phyloP scores from a whole-genome alignment of 1,140 invertebrate species.

The Drosophila albomicans region DNA sequence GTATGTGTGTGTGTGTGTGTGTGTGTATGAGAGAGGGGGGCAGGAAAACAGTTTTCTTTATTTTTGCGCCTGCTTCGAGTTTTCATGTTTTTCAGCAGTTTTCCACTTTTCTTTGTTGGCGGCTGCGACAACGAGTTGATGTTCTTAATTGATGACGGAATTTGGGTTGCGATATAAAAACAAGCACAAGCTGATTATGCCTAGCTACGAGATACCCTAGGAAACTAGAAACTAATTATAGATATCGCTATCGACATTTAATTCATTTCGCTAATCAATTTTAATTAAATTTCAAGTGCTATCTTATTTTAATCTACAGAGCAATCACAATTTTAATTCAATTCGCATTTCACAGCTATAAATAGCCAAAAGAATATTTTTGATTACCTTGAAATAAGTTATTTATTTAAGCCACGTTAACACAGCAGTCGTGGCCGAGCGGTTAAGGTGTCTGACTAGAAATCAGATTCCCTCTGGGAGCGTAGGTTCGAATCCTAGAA shows the following conservation, averaged over 20 bases:
- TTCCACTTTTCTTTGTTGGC: conserved; percentile 42
- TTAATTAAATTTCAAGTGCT: background rate
- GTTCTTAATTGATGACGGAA: conserved; percentile 83
- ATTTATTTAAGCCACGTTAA: background rate
- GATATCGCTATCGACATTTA: too few relatives aligned
- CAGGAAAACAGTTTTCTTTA: conserved; percentile 36
- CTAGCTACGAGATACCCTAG: background rate
- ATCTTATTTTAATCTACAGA: background rate
- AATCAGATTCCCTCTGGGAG: conserved; percentile 94
- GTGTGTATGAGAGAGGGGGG: background rate
- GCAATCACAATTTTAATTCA: too few relatives aligned
- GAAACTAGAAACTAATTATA: background rate
- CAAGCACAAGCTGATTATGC: background rate
- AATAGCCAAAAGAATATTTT: background rate
- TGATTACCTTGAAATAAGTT: background rate
- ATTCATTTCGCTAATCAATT: background rate
- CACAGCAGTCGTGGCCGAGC: conserved; percentile 92
- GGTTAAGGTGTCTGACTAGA: conserved; percentile 95
- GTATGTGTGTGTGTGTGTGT: background rate
- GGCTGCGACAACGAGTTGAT: conserved; percentile 73
- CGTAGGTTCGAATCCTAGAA: conserved; percentile 93
- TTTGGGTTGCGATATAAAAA: conserved; percentile 76
- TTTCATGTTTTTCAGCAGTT: conserved; percentile 29
- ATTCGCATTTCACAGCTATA: background rate
- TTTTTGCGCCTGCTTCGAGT: conserved; percentile 34